Conservation (phyloP, 2,113 vertebrate genomes). For the Xiphias gladius region DNA sequence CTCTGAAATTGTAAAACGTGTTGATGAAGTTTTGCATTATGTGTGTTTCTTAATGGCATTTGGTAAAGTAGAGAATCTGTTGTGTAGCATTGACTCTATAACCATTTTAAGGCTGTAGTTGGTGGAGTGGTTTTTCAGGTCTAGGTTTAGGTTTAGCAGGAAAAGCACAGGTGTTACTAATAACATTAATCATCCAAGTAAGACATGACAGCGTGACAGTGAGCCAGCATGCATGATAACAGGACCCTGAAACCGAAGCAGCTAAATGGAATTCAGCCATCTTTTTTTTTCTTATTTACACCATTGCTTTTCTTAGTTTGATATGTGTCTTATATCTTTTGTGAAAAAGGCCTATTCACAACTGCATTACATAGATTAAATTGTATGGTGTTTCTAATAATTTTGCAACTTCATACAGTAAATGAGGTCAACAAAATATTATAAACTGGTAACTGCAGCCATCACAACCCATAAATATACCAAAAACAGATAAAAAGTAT, state of each 20-base stretch:
- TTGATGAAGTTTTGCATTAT: too few species aligned
- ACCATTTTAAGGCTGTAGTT: background rate
- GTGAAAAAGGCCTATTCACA: background rate
- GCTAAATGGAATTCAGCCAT: background rate
- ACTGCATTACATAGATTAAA: background rate
- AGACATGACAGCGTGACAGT: background rate
- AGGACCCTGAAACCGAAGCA: background rate
- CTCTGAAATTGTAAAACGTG: background rate
- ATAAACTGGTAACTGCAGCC: background rate
- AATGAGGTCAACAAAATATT: background rate
- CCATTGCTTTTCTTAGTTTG: too few species aligned
- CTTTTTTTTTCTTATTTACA: background rate
- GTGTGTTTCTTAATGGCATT: constrained; percentile 1
- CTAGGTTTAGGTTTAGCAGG: background rate
- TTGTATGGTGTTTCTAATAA: background rate
- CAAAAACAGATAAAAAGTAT: background rate
- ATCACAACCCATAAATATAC: background rate
- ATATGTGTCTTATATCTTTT: background rate
- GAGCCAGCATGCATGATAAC: background rate
- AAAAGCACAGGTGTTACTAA: background rate
- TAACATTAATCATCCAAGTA: background rate
- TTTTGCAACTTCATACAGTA: background rate
- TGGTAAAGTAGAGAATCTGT: background rate
- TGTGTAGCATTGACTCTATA: background rate
- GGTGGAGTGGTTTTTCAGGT: background rate